Evolutionary conservation across 1,140 invertebrate species (phyloP).

Genomic region (Daktulosphaira vitifoliae): DNA sequence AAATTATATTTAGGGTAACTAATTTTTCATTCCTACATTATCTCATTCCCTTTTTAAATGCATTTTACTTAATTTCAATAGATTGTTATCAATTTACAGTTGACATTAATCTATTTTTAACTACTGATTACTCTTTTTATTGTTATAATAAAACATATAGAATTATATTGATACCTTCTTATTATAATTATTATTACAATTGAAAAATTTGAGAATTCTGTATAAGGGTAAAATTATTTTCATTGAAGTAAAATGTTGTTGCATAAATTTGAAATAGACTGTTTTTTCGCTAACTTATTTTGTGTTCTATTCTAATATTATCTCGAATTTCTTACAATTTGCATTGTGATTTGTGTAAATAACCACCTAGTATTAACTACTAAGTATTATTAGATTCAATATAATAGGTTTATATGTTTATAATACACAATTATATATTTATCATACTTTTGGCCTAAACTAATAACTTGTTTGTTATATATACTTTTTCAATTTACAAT

Average conservation of each 20-base stretch:
- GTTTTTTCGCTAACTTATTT: too few relatives aligned
- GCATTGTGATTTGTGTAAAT: conserved; percentile 22
- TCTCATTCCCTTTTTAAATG: not conserved
- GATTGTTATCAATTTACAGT: not conserved
- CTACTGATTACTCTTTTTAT: too few relatives aligned
- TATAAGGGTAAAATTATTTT: too few relatives aligned
- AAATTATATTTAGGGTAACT: too few relatives aligned
- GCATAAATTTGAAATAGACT: too few relatives aligned
- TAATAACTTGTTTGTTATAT: conserved; percentile 19
- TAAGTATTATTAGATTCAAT: conserved; percentile 4
- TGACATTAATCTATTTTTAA: too few relatives aligned
- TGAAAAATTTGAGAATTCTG: too few relatives aligned
- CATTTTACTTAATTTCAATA: not conserved
- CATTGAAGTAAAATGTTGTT: too few relatives aligned
- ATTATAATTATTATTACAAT: too few relatives aligned
- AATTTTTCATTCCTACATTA: conserved; percentile 2
- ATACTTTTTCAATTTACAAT: conserved; percentile 14
- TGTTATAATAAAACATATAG: too few relatives aligned
- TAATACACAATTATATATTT: conserved; percentile 7
- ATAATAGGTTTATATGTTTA: not conserved
- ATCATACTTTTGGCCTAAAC: conserved; percentile 21
- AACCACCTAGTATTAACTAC: conserved; percentile 26
- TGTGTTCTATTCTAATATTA: too few relatives aligned
- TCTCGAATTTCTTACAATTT: conserved; percentile 28
- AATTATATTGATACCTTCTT: too few relatives aligned